Evolutionary conservation across 2,113 vertebrate species (phyloP).

Genomic region (Nesoenas mayeri): DNA sequence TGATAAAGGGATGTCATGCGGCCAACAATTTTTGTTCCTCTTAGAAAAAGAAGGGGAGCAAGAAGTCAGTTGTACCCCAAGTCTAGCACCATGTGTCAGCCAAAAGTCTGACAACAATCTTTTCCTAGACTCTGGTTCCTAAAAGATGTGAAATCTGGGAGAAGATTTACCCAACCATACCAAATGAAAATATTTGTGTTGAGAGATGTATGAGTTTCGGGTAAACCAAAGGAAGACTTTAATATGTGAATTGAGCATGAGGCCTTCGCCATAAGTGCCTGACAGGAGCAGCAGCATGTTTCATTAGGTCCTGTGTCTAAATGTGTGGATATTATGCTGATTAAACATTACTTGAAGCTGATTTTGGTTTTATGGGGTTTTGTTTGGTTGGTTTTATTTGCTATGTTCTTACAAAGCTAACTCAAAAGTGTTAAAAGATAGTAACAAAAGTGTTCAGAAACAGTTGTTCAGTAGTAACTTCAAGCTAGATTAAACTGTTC

Average conservation of each 20-base stretch:
- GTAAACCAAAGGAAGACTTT: not conserved
- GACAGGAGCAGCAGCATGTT: not conserved
- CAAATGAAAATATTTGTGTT: not conserved
- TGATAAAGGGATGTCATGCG: not conserved
- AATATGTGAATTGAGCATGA: not conserved
- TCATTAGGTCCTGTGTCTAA: not conserved
- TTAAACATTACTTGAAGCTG: not conserved
- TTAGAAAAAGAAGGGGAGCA: not conserved
- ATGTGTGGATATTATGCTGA: not conserved
- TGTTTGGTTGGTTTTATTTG: not conserved
- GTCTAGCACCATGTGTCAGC: fast-evolving
- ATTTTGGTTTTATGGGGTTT: no score
- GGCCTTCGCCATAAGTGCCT: not conserved
- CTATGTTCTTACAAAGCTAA: not conserved
- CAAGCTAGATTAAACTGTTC: not conserved
- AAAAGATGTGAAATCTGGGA: not conserved
- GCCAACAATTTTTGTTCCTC: not conserved
- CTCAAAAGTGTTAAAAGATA: not conserved
- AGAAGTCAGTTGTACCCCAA: not conserved
- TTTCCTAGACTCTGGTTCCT: not conserved
- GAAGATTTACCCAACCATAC: not conserved
- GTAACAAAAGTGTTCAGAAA: not conserved
- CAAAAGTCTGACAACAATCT: not conserved
- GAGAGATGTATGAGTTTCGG: not conserved
- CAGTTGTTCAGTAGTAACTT: not conserved